Evolutionary conservation across 2,113 vertebrate genomes (phyloP), one percentile per base, ranked within the genome.

Genomic region (Amazona vittata): DNA sequence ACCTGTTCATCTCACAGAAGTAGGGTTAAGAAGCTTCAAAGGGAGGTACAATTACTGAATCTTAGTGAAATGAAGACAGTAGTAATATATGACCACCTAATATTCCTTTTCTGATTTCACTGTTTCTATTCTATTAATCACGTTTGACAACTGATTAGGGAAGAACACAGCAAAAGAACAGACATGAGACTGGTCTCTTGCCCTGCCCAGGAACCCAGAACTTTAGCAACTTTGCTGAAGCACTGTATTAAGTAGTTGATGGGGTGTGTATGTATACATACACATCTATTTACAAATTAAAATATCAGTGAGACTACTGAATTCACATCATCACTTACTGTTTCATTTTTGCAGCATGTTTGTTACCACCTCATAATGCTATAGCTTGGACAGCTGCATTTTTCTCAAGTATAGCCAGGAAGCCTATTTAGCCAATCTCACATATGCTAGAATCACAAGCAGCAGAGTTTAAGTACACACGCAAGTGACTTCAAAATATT

Each of bases 401-500:
- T 59, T 39, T 64, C 64, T 83, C 59, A 84, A 84, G 44, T 47
- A 50, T 57, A 91, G 59, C 28, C 84, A 88, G 83, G 47, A 93
- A 92, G 75, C 44, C 43, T 49, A 47, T 16, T 41, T 67, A 95
- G 74, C 84, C 94, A 93, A 19, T 15, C 78, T 94, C 87, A 87
- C 63, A 43, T 94, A 71, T 67, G 50, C 80, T 78, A 86, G 65
- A 93, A 92, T 79, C 75, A 85, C 16, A 19, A 92, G 75, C 60
- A 68, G 29, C 70, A 76, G 17, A 25, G 43, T 84, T 96, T 90
- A 94, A 95, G 71, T 53, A 93, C 86, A 91, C 50, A 87, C 71
- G 59, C 57, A 95, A 94, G 50, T 24, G 52, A 68, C 55, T 68
- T 94, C 53, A 79, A 84, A 80, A 94, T 96, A 94, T 90, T 96